Conservation (phyloP, 2,113 vertebrate genomes). For the Gallinago undulata region DNA sequence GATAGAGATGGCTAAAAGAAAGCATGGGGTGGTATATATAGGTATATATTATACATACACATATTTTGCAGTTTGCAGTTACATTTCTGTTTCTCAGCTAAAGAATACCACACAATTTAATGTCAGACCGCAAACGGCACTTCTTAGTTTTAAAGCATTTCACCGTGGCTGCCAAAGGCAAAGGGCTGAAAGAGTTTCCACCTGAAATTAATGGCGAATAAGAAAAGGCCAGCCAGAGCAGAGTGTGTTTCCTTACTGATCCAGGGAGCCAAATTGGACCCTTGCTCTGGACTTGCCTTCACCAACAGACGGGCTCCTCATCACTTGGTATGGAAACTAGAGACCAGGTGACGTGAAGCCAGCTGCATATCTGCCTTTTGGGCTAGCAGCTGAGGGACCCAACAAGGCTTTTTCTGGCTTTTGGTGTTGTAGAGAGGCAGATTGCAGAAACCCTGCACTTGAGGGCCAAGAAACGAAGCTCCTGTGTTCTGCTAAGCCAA, state of each 20-base stretch:
- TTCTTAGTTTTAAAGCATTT: neutral
- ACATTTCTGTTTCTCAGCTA: neutral
- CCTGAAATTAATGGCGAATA: neutral
- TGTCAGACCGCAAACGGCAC: accelerated
- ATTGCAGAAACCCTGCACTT: neutral
- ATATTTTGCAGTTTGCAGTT: neutral
- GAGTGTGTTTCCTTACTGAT: neutral
- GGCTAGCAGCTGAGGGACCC: neutral
- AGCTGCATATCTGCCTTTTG: neutral
- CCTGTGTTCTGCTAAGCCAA: neutral
- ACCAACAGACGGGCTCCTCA: neutral
- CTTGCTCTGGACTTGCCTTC: neutral
- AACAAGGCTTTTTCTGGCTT: neutral
- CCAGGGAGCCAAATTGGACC: neutral
- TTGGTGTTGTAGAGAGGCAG: neutral
- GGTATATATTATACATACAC: no score
- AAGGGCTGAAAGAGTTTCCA: neutral
- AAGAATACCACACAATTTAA: neutral
- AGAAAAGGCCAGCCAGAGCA: neutral
- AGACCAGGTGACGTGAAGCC: neutral
- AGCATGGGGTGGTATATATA: neutral
- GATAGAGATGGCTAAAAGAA: neutral
- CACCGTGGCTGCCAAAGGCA: neutral
- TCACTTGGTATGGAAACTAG: neutral
- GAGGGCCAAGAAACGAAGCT: neutral